A percentile compares a stretch with the other conserved stretches of the same genome.
These are phyloP conservation scores for Zaprionus lachaisei DNA, from an alignment of 1,140 invertebrate species.

Conservation along the genomic window DNA sequence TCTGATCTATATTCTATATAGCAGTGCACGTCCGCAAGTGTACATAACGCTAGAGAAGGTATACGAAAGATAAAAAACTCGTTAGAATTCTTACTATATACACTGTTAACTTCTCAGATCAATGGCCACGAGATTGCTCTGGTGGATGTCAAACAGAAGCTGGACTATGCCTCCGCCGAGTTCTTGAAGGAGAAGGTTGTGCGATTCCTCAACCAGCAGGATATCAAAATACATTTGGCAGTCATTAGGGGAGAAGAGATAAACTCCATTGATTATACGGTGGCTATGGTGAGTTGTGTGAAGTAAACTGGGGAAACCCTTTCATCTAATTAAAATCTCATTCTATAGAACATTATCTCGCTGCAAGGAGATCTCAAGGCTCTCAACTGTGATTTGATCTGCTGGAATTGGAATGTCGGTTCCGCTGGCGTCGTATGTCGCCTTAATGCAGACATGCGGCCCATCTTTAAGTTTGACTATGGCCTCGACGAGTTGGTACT, in stretches of 20 bases:
- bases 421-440: constrained; percentile 78
- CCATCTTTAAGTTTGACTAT: constrained; percentile 67
- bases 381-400: constrained; percentile 66
- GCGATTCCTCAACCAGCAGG: constrained; percentile 54
- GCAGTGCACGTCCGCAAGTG: constrained; percentile 90
- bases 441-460: constrained; percentile 55
- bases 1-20: constrained; percentile 91
- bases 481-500: constrained; percentile 65
- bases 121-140: constrained; percentile 60
- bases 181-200: constrained; percentile 76
- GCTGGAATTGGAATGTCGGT: constrained; percentile 80
- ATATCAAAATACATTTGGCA: constrained; percentile 76
- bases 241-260: constrained; percentile 88
- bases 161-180: constrained; percentile 77
- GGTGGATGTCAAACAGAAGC: constrained; percentile 74
- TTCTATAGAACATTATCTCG: constrained; percentile 67
- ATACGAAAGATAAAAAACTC: constrained; percentile 41
- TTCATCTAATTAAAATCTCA: neutral
- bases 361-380: constrained; percentile 69
- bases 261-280: constrained; percentile 87
- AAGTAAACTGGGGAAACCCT: neutral
- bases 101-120: constrained; percentile 37
- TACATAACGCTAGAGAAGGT: constrained; percentile 87
- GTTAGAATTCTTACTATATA: neutral
- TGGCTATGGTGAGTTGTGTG: constrained; percentile 85